phyloP scores from a whole-genome alignment of 2,888 invertebrate genomes.

The Malacosoma neustria region DNA sequence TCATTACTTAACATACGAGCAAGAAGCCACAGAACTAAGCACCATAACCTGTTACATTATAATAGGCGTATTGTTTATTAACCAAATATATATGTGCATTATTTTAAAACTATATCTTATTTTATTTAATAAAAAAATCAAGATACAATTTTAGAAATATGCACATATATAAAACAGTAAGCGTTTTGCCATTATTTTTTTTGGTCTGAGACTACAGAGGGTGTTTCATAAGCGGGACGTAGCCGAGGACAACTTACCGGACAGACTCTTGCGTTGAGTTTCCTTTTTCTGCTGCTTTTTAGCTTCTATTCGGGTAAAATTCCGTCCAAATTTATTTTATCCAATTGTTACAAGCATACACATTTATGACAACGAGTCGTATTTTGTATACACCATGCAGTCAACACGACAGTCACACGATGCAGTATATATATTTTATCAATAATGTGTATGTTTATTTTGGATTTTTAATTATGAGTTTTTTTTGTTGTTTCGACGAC shows the following conservation, averaged over 20 bases:
- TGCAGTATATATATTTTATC: slow-evolving; percentile 36
- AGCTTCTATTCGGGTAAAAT: slow-evolving; percentile 82
- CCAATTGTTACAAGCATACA: slow-evolving; percentile 55
- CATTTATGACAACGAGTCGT: slow-evolving; percentile 57
- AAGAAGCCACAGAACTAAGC: slow-evolving; percentile 35
- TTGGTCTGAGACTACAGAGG: slow-evolving; percentile 45
- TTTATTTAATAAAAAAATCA: slow-evolving; percentile 3
- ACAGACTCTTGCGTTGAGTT: slow-evolving; percentile 81
- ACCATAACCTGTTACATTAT: slow-evolving; percentile 14
- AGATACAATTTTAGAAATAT: background rate
- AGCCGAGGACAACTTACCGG: slow-evolving; percentile 84
- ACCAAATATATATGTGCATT: background rate
- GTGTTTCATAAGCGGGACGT: slow-evolving; percentile 42
- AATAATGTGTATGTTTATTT: slow-evolving; percentile 52
- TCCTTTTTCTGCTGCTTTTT: slow-evolving; percentile 94
- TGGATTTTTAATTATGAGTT: slow-evolving; percentile 20
- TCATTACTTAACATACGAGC: no score
- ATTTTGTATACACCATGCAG: slow-evolving; percentile 68
- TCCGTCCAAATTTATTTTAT: slow-evolving; percentile 71
- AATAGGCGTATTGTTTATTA: background rate
- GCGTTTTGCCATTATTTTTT: background rate
- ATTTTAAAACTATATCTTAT: background rate
- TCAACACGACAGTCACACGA: slow-evolving; percentile 70
- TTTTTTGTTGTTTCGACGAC: slow-evolving; percentile 57
- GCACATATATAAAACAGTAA: background rate